Base-by-base conservation (phyloP, 2,888 invertebrate genomes). In the Nasonovia ribisnigri region DNA sequence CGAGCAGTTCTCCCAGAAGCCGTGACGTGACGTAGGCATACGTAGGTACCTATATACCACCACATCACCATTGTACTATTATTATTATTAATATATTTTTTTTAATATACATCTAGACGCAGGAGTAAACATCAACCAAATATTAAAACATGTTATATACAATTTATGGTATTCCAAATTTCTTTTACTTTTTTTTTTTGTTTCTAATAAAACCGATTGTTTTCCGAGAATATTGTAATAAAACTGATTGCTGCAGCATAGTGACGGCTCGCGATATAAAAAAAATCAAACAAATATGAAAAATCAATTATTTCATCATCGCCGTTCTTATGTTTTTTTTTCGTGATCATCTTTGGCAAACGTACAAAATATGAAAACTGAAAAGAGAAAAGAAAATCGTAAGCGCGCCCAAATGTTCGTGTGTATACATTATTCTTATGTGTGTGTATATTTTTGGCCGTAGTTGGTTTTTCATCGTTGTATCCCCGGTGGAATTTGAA, bases 401-500 rank as follows among this genome's bases (percentile, higher is more conserved):
- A 60, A 36, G 6, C 92, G 29, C 92, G 42, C 42, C 42, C 29
- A 42, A 67, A 29, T 88, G 42, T 42, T 36, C 1, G n/a, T 8
- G 10, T 46, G 46, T 54, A 29, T 91, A n/a, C 51, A 54, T 51
- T 57, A 26, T 91, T 42, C 24, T 67, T 92, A 77, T 77, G 77
- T 77, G 77, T 77, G 77, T 36, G 20, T 77, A 77, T 77, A 77
- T 77, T 77, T 36, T 77, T 43, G 84, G 89, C 57, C n/a, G 36
- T 48, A 67, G 90, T 90, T 51, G 67, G 84, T 90, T 93, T 93
- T 93, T 67, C 93, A 86, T 93, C 93, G 93, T 86, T 24, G 51
- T 48, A 86, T 67, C 20, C 93, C 51, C 93, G 86, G 90, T 36
- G 90, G 93, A 93, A 90, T 93, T 93, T 93, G 84, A 93, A 90